A percentile compares a stretch with the other conserved stretches of the same genome.
Conservation (phyloP, 2,797 vertebrate species). For the Spinibarbus caldwelli region DNA sequence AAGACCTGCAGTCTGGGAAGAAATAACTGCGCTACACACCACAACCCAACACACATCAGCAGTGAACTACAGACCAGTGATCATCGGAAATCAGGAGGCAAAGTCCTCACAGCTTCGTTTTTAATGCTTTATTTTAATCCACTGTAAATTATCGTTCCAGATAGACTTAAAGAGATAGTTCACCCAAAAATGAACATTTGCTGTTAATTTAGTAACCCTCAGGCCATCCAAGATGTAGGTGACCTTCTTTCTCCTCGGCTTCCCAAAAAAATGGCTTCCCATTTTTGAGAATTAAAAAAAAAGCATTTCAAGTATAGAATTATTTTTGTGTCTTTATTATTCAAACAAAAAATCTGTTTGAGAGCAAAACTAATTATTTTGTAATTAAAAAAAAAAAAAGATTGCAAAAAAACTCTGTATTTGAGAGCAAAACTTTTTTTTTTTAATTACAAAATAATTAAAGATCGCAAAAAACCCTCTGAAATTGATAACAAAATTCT, state of each 20-base stretch:
- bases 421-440: no score
- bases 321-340: no score
- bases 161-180: no score
- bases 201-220: neutral
- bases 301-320: no score
- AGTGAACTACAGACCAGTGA: neutral
- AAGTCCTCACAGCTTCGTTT: neutral
- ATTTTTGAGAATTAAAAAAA: no score
- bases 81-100: neutral
- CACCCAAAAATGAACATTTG: neutral
- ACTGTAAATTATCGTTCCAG: neutral
- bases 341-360: no score
- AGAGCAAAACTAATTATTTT: no score
- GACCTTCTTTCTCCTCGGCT: neutral
- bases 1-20: constrained; percentile 90
- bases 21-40: constrained; percentile 93
- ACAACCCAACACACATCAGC: constrained; percentile 63
- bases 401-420: no score
- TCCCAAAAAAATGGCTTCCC: neutral
- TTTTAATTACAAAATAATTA: no score
- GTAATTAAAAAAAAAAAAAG: no score
- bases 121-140: neutral
- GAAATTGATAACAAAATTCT: no score
- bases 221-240: neutral
- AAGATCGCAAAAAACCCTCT: no score